Evolutionary conservation across 2,113 vertebrate species (phyloP), one percentile per base, ranked within the genome.

Genomic region (Callionymus lyra): DNA sequence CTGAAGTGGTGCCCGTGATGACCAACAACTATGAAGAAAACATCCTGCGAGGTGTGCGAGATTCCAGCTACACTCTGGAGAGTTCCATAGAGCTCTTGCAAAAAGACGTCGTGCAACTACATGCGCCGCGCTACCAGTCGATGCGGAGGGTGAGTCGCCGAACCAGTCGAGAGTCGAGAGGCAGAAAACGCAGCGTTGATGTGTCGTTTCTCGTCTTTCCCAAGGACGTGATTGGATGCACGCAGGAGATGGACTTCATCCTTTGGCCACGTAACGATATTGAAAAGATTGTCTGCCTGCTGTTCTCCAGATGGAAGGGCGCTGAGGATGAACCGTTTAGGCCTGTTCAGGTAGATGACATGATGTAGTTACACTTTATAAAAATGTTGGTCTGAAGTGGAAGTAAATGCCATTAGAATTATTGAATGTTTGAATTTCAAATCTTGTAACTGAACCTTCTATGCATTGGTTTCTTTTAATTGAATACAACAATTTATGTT

Each of bases 1-100:
- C 93, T 85, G 95, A 99, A 84, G 95, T 99, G 82, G 88, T 97
- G 83, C 92, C 95, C 66, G 94, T 99, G 81, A 99, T 99, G 95
- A 98, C 95, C 70, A 98, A 97, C 86, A 97, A 99, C 86, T 99
- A 98, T 65, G 95, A 99, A 89, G 94, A 97, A 87, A 94, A 94
- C 85, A 98, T 99, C 76, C 80, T 98, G 78, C 90, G 90, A 85
- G 95, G 94, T 72, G 94, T 95, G 82, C 91, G 88, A 70, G 88
- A 96, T 81, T 91, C 91, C 82, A 91, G 87, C 90, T 99, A 97
- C 85, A 93, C 95, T 63, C 87, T 97, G 44, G 90, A 96, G 84
- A 99, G 94, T 88, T 99, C 95, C 31, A 82, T 97, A 80, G 93
- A 99, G 77, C 95, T 99, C 82, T 84, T 99, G 74, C 93, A 97